Base-by-base conservation (phyloP, 2,797 vertebrate species). In the Phyllotis vaccarum region DNA sequence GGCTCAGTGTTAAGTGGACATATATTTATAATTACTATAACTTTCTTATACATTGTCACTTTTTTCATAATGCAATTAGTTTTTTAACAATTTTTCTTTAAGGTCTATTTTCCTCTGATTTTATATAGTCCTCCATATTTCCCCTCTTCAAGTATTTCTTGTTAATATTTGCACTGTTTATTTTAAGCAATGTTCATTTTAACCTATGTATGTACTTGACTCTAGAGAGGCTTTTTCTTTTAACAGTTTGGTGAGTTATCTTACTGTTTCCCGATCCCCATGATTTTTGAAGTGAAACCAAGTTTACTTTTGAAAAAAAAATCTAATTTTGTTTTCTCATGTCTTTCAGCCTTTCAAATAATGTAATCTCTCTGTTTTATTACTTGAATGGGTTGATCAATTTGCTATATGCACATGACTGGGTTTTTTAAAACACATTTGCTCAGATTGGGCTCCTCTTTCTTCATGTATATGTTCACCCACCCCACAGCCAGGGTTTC, bases 161-260 rank as follows among this genome's bases (percentile, higher is more conserved):
- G 22, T 54, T 89, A 89, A 76, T 54, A 0, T 86, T 95, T 86
- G 6, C 31, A 82, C 27, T n/a, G 37, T 64, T 27, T 56, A 60
- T 86, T 92, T 90, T 91, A 66, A 49, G 64, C 54, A 22, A 94
- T 60, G 49, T 74, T 46, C 62, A 52, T 83, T 92, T 86, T 60
- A 86, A 76, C 1, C 7, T 75, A 37, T 60, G n/a, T 68, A 19
- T n/a, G 2, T 86, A 3, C 74, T 89, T 89, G 68, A 86, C 56
- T 37, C 70, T 87, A 58, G 72, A 90, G 2, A 70, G 1, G 5
- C n/a, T 19, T 86, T 86, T 40, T 66, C 14, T 37, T 34, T 37
- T 34, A 54, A 70, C 12, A n/a, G 7, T 52, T 52, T 66, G 19
- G 10, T 79, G 54, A 79, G 17, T 21, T 79, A 37, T 56, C 34